These are phyloP conservation scores for Enteromius radiatus DNA, from an alignment of 2,797 vertebrate species.

Conservation along the genomic window DNA sequence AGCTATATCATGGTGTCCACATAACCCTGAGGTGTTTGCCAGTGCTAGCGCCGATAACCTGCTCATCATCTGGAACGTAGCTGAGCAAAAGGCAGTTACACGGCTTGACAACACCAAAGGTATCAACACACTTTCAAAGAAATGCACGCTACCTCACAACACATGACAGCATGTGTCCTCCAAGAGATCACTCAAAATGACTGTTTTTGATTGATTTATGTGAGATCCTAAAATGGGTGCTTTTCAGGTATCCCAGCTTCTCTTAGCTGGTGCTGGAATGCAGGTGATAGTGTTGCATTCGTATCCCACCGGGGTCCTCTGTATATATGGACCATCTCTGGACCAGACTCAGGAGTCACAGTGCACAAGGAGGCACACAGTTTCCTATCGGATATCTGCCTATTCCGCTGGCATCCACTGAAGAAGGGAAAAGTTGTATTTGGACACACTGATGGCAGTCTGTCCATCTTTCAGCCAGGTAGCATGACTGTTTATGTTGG, in stretches of 20 bases:
- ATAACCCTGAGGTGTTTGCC: slow-evolving; percentile 90
- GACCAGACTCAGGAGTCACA: slow-evolving; percentile 83
- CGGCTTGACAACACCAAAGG: slow-evolving; percentile 91
- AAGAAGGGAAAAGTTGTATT: slow-evolving; percentile 92
- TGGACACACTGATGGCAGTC: slow-evolving; percentile 93
- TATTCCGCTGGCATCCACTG: slow-evolving; percentile 93
- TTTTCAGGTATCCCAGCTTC: slow-evolving; percentile 85
- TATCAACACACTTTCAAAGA: slow-evolving; percentile 56
- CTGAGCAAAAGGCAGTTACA: slow-evolving; percentile 89
- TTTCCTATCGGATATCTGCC: slow-evolving; percentile 92
- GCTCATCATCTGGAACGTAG: slow-evolving; percentile 95
- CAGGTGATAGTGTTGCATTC: slow-evolving; percentile 85
- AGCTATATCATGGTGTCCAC: slow-evolving; percentile 94
- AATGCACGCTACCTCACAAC: not conserved
- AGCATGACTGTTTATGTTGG: not conserved
- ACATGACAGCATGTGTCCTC: not conserved
- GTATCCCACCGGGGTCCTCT: slow-evolving; percentile 91
- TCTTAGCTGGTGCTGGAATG: slow-evolving; percentile 95
- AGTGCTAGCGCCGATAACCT: slow-evolving; percentile 92
- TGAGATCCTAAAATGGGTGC: not conserved
- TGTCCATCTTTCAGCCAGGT: slow-evolving; percentile 96
- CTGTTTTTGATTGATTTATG: not conserved
- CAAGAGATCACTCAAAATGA: not conserved
- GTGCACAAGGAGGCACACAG: slow-evolving; percentile 93
- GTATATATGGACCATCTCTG: slow-evolving; percentile 89